Base-by-base conservation (phyloP, 2,888 invertebrate species). In the Cantharis flavilabris region DNA sequence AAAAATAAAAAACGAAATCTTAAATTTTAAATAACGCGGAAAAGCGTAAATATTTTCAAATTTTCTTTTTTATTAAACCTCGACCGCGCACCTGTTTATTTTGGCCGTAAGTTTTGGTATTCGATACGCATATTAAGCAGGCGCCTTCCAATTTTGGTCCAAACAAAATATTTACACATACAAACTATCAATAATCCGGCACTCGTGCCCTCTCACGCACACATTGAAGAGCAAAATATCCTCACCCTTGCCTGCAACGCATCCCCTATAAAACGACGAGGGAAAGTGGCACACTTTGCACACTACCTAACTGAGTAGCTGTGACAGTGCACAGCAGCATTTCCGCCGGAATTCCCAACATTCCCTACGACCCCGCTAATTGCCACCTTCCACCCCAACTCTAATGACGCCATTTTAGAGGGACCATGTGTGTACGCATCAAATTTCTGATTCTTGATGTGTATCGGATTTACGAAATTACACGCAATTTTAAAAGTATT, bases 271-370 rank as follows among this genome's bases (percentile, higher is more conserved):
- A 84, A 89, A 89, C 81, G 90, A 90, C 0, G 90, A 90, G 90
- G 89, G 81, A 90, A 90, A 84, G 90, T 90, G 0, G 90, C 89
- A 70, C 90, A 89, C 80, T 90, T 89, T 0, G 90, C 89, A 67
- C 90, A 89, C 80, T 90, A 90, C 0, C 88, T 86, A 70, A 89
- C 89, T 2, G 89, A 87, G 0, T 90, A 90, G 1, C 90, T 86
- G 83, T 90, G 0, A 89, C 89, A 2, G 89, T 89, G 80, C 90
- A 82, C 67, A 77, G 77, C 80, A 78, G 81, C 80, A 83, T 84
- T 85, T 85, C 85, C 85, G 84, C 81, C 83, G 84, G 84, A 85
- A 85, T 85, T 89, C 83, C 91, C 88, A 16, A 88, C 88, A 83
- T 85, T 84, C 84, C 84, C 84, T 72, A 80, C 83, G 80, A 87